phyloP scores from a whole-genome alignment of 35 echinoderm and acorn worm genomes.

The Holothuria glaberrima region DNA sequence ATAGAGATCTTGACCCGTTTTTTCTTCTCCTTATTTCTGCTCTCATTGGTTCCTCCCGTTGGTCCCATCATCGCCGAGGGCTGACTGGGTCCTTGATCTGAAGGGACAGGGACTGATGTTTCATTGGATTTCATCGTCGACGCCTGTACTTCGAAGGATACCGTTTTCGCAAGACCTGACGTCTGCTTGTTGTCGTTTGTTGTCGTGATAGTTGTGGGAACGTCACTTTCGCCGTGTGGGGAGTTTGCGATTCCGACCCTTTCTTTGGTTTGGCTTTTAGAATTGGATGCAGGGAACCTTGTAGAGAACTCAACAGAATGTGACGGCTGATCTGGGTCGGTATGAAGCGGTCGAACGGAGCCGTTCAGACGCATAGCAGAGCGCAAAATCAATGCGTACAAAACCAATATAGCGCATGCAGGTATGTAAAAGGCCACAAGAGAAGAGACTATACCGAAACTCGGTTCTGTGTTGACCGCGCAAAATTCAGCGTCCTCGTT shows the following conservation, averaged over 20 bases:
- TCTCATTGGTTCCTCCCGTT: background rate
- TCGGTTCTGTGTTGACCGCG: conserved; percentile 21
- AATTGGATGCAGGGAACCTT: background rate
- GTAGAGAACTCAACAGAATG: background rate
- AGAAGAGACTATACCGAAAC: conserved; percentile 57
- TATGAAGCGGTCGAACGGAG: background rate
- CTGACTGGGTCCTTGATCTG: background rate
- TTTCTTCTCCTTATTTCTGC: background rate
- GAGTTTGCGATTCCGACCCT: too few species aligned
- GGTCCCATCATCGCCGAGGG: background rate
- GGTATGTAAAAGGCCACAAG: conserved; percentile 74
- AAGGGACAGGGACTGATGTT: background rate
- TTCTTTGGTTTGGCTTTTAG: too few species aligned
- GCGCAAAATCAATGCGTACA: conserved; percentile 67
- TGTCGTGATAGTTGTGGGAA: background rate
- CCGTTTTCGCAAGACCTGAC: background rate
- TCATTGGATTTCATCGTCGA: background rate
- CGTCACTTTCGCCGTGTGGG: background rate
- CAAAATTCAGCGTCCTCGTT: conserved; percentile 21
- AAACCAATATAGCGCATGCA: conserved; percentile 53
- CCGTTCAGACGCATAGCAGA: conserved; percentile 52
- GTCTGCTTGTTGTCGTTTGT: conserved; percentile 1
- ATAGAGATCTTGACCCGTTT: conserved; percentile 44
- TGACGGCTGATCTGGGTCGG: background rate
- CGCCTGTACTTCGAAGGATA: background rate